Evolutionary conservation across 2,113 vertebrate genomes (phyloP), one percentile per base, ranked within the genome.

Genomic region (Gallinago media): DNA sequence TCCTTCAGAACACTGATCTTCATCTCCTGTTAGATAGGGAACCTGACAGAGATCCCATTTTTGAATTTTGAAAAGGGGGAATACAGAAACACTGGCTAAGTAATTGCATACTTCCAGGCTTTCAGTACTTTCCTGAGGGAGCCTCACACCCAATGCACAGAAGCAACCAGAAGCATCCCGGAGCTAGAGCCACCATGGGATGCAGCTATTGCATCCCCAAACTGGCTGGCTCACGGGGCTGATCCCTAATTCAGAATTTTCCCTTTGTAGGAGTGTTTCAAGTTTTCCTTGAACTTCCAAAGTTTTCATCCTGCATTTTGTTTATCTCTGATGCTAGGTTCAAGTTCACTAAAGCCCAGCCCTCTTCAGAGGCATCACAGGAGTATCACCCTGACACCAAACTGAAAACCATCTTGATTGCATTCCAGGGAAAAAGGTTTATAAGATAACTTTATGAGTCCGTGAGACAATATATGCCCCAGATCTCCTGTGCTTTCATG

Each of bases 381-480:
- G 16, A 59, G 5, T 12, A 66, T 18, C 31, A 78, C 15, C 19
- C 25, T 12, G 6, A 55, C 13, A 29, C 20, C 14, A 16, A 4
- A 26, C 3, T 47, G 46, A 49, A 88, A 92, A 52, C 5, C 14
- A 15, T 3, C 34, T 29, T 47, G 31, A 56, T 20, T 32, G 22
- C 1, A 0, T 71, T 71, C 52, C 29, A 9, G 8, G 17, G 31
- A 72, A 84, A 78, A 55, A 3, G 44, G 46, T 65, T 71, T 44
- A 9, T 12, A 23, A 70, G 8, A 36, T 36, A 8, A 50, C 3
- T 90, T 70, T 7, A 25, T 8, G 14, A 85, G 22, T 27, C 22
- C 8, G 9, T 84, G 22, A 84, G 42, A 62, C 12, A 32, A 63
- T 19, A 14, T 0, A 34, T 0, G 0, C 8, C 16, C n/a, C 40